Base-by-base conservation (phyloP, 2,888 invertebrate species). In the Drosophila borborema region DNA sequence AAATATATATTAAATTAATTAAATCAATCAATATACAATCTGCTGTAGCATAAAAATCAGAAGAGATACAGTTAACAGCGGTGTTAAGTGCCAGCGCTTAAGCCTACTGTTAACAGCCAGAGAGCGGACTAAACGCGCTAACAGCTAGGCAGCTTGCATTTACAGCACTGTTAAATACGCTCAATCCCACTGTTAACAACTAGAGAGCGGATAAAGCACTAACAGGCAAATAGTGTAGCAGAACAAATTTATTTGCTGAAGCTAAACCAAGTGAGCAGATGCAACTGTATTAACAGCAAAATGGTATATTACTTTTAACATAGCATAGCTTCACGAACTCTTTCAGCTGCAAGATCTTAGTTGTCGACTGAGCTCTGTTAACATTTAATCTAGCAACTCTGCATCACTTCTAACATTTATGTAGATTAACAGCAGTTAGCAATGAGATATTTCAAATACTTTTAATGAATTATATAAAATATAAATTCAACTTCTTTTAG, bases 21-120 rank as follows among this genome's bases (percentile, higher is more conserved):
- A 71, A 61, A 55, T 70, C 54, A 71, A 70, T 61, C 31, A 49
- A 43, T 40, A 41, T 18, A 36, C 7, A 20, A 34, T 14, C 18
- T 51, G 34, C 7, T 1, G 18, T 18, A 34, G 51, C 18, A 51
- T 3, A 51, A 20, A 34, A 51, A 14, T 14, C 16, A 31, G 7
- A 28, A 16, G 23, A 28, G 14, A 46, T 8, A 6, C 1, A 2
- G 4, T 10, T 48, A 34, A 34, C 6, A 18, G 49, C 48, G 9
- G 16, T 49, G n/a, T 31, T 49, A 49, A 49, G 5, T 2, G 28
- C 9, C 48, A 16, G 16, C 23, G 16, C 48, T 9, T 1, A 7
- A 23, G 3, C 9, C 0, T 3, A 8, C 48, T 31, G 23, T 48
- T n/a, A 31, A 31, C 31, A 31, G 48, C 2, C 7, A 9, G 14